These are phyloP conservation scores for Pagrus major DNA, from an alignment of 2,113 vertebrate genomes.

Conservation along the genomic window DNA sequence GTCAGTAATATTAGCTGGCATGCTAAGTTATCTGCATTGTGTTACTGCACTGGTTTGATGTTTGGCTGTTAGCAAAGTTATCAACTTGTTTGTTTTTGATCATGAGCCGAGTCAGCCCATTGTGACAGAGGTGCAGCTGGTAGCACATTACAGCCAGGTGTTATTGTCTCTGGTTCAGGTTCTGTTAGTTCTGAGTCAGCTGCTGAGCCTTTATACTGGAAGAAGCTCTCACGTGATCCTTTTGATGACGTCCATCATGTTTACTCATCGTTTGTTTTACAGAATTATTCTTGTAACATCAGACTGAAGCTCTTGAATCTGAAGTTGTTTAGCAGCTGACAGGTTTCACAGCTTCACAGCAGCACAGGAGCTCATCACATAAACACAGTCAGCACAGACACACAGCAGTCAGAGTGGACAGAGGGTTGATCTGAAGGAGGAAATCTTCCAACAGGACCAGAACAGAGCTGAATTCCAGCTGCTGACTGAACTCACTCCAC, in stretches of 20 bases:
- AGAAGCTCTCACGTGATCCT: neutral
- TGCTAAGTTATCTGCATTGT: no score
- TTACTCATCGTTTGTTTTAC: neutral
- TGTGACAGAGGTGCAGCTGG: no score
- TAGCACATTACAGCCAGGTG: no score
- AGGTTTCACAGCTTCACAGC: neutral
- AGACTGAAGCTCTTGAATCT: neutral
- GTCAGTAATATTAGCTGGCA: no score
- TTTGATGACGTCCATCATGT: no score
- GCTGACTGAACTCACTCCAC: neutral
- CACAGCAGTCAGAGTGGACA: neutral
- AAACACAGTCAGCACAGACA: neutral
- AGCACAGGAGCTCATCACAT: neutral
- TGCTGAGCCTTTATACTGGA: neutral
- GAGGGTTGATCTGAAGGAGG: neutral
- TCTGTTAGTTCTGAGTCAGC: neutral
- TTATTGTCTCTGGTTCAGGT: no score
- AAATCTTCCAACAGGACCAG: neutral
- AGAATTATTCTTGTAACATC: neutral
- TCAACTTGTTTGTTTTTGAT: no score
- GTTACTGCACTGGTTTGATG: no score
- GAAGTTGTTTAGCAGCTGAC: neutral
- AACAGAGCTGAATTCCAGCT: neutral
- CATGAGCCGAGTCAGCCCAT: no score
- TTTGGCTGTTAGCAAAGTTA: no score